Base-by-base conservation (phyloP, 2,797 vertebrate species). In the Catamblyrhynchus diadema region DNA sequence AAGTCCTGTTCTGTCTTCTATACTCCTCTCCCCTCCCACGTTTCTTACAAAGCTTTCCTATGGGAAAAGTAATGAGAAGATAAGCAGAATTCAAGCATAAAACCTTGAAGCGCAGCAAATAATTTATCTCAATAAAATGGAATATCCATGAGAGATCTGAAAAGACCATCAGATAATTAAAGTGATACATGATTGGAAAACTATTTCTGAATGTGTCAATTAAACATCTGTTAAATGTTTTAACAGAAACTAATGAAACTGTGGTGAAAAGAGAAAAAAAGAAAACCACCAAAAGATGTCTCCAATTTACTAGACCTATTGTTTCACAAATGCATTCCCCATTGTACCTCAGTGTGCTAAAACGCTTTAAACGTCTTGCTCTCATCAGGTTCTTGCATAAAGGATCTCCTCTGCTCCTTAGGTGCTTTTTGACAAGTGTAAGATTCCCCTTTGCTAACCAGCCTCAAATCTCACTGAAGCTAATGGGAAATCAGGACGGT, bases 151-250 rank as follows among this genome's bases (percentile, higher is more conserved):
- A 93, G 70, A 94, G 80, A 72, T 72, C 83, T 93, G 73, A 93
- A 84, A 95, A 88, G 77, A 30, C 37, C 59, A 61, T 42, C 48
- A 54, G 39, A 73, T 82, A 94, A 95, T 95, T 93, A 92, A 77
- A 88, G 78, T 92, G 71, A 92, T 86, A 48, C 82, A 94, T 79
- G 86, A 92, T 88, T 95, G 92, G 77, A 84, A 95, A 94, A 88
- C 33, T 86, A 21, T 72, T 95, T 86, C 81, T 95, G 66, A 78
- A 80, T 86, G 8, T 73, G 70, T 87, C 80, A 94, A 95, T 95
- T 95, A 95, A 44, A 70, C 94, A 87, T 94, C 95, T 95, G 96
- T 41, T 95, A 93, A 96, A 79, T 47, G 32, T 75, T 92, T 95
- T 96, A 97, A 80, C 45, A 87, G 57, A 77, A 81, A 90, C 16